These are phyloP conservation scores for Apodemia duryi DNA, from an alignment of 2,888 invertebrate species.

Conservation along the genomic window DNA sequence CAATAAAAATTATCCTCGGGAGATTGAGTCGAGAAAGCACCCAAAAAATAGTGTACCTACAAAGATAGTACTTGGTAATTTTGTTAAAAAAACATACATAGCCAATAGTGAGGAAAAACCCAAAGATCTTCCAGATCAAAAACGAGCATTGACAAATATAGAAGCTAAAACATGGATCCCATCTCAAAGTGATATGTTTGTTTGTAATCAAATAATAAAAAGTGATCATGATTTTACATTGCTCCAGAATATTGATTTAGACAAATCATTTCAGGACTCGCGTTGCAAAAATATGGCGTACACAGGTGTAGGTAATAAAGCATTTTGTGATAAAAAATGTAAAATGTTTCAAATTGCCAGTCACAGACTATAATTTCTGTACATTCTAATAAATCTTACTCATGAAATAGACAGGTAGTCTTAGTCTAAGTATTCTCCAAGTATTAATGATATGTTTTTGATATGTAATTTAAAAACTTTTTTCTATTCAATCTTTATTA, in stretches of 20 bases:
- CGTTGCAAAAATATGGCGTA: constrained; percentile 41
- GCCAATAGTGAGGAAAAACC: constrained; percentile 36
- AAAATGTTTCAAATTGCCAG: constrained; percentile 68
- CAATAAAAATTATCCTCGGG: constrained; percentile 36
- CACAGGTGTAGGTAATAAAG: constrained; percentile 40
- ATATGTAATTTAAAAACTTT: constrained; percentile 8
- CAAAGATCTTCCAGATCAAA: constrained; percentile 45
- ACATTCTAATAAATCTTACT: no score
- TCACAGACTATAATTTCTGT: constrained; percentile 39
- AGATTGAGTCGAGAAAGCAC: constrained; percentile 28
- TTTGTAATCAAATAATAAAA: not conserved
- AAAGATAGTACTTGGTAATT: constrained; percentile 47
- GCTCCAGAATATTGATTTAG: not conserved
- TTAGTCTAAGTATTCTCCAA: not conserved
- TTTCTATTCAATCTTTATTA: not conserved
- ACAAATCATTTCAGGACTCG: not conserved
- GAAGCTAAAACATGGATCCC: constrained; percentile 42
- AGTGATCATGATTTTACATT: not conserved
- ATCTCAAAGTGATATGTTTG: constrained; percentile 26
- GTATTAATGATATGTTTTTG: not conserved
- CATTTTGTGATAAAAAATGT: constrained; percentile 50
- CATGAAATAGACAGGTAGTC: not conserved
- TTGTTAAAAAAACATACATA: constrained; percentile 43
- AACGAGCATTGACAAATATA: constrained; percentile 46
- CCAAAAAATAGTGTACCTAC: constrained; percentile 41